phyloP scores from a whole-genome alignment of 2,113 vertebrate species.

The Setophaga kirtlandii region DNA sequence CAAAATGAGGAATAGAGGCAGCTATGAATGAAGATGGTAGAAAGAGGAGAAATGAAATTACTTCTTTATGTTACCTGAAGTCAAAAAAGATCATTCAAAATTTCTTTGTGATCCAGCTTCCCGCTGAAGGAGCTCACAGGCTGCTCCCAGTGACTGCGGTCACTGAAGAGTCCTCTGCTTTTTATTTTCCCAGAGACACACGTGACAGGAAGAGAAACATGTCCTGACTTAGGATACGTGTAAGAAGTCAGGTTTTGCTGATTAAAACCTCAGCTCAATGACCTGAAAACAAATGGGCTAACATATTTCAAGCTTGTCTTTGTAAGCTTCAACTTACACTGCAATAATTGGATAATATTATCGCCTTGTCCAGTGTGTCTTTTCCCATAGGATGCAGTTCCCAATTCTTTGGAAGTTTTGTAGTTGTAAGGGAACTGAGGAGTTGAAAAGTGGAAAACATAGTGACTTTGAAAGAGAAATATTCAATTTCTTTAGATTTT shows the following conservation, averaged over 20 bases:
- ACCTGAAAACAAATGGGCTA: neutral
- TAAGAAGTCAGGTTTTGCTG: neutral
- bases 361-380: neutral
- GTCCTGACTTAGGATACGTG: accelerated
- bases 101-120: neutral
- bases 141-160: neutral
- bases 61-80: neutral
- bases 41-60: neutral
- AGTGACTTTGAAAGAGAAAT: neutral
- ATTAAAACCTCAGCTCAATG: neutral
- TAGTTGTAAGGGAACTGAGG: neutral
- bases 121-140: neutral
- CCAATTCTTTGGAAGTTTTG: neutral
- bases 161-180: neutral
- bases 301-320: neutral
- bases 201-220: accelerated
- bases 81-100: neutral
- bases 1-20: neutral
- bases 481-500: neutral
- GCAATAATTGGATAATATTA: neutral
- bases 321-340: neutral
- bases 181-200: neutral
- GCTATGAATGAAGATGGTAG: neutral
- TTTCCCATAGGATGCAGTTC: accelerated
- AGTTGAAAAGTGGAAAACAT: neutral